Conservation (phyloP, 92 coral and sea anemone species). For the Metridium senile region DNA sequence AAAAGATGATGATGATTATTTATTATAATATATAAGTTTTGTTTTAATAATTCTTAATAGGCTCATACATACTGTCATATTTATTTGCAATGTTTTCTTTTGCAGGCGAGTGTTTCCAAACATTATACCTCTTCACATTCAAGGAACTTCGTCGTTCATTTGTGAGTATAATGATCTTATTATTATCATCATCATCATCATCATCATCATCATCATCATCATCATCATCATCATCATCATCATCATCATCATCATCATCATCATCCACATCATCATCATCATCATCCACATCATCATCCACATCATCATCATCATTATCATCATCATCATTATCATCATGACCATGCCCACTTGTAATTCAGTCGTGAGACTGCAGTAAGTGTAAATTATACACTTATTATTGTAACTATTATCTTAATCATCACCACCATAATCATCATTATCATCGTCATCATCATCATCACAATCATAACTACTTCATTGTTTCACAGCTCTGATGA, state of each 20-base stretch:
- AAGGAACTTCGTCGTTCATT: conserved; percentile 56
- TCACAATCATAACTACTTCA: background rate
- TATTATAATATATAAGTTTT: no score
- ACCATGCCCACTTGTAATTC: background rate
- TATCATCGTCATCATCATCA: background rate
- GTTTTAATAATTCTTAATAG: no score
- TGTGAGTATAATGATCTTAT: conserved; percentile 39
- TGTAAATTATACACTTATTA: no score
- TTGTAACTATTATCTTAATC: background rate
- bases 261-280: background rate
- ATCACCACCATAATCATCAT: background rate
- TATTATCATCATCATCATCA: conserved; percentile 1
- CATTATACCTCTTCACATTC: conserved; percentile 69
- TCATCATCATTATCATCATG: background rate
- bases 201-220: background rate
- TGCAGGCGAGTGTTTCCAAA: conserved; percentile 72
- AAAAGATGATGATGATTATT: no score
- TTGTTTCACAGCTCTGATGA: conserved; percentile 46
- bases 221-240: background rate
- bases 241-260: background rate
- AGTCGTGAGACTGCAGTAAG: no score
- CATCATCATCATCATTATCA: background rate
- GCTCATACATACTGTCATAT: no score
- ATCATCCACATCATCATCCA: background rate
- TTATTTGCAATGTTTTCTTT: no score